These are phyloP conservation scores for Microdon myrmicae DNA, from an alignment of 2,888 invertebrate species.

Conservation along the genomic window DNA sequence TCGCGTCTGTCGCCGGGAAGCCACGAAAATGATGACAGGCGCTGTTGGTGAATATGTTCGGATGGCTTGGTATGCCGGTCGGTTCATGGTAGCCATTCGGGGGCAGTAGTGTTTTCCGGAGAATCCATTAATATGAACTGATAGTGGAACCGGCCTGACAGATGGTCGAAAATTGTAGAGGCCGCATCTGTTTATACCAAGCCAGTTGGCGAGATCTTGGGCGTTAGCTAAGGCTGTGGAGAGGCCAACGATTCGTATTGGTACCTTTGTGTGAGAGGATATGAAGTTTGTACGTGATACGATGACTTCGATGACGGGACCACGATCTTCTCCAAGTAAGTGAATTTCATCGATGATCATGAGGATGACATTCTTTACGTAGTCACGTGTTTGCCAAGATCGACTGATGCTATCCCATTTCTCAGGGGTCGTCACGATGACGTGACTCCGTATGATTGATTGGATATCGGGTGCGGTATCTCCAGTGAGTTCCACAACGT, in stretches of 20 bases:
- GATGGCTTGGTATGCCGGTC: slow-evolving; percentile 96
- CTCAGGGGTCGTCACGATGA: slow-evolving; percentile 99
- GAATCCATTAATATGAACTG: slow-evolving; percentile 91
- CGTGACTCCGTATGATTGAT: slow-evolving; percentile 84
- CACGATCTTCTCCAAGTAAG: slow-evolving; percentile 89
- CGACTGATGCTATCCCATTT: slow-evolving; percentile 99
- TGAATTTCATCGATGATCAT: slow-evolving; percentile 99
- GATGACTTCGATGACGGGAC: slow-evolving; percentile 94
- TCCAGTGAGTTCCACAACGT: slow-evolving; percentile 96
- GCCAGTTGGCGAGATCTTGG: slow-evolving; percentile 95
- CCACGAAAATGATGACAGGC: slow-evolving; percentile 93
- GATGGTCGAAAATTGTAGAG: slow-evolving; percentile 98
- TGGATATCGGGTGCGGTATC: slow-evolving; percentile 85
- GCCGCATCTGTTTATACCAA: slow-evolving; percentile 88
- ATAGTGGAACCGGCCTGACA: slow-evolving; percentile 96
- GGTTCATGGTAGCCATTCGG: slow-evolving; percentile 99
- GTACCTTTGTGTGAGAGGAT: slow-evolving; percentile 84
- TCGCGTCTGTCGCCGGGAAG: slow-evolving; percentile 95
- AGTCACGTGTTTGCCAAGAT: slow-evolving; percentile 96
- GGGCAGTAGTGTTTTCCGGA: slow-evolving; percentile 99
- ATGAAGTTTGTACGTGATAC: slow-evolving; percentile 98
- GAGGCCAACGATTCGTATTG: slow-evolving; percentile 90
- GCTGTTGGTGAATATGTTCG: slow-evolving; percentile 90
- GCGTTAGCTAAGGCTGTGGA: slow-evolving; percentile 99
- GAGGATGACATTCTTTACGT: slow-evolving; percentile 89